Evolutionary conservation across 2,797 vertebrate genomes (phyloP).

Genomic region (Hydrolagus colliei): DNA sequence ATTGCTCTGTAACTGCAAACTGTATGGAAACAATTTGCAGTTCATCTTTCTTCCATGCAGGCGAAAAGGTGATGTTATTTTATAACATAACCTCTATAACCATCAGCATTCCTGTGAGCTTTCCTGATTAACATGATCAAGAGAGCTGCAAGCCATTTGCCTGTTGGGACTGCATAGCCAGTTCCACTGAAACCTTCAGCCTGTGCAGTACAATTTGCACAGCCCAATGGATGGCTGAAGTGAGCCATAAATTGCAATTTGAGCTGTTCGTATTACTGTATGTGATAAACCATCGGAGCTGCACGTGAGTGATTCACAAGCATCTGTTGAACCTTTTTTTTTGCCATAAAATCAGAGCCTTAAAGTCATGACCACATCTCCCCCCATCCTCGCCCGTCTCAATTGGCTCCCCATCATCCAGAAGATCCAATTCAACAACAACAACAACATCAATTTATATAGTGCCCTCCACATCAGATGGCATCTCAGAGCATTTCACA

Average conservation of each 20-base stretch:
- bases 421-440: too few species aligned
- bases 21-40: not conserved
- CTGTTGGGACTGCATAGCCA: conserved; percentile 9
- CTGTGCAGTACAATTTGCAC: not conserved
- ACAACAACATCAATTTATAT: too few species aligned
- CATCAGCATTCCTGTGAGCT: not conserved
- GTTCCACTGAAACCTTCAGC: not conserved
- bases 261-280: not conserved
- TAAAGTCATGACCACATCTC: too few species aligned
- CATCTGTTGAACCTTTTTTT: not conserved
- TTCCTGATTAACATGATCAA: conserved; percentile 1
- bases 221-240: conserved; percentile 17
- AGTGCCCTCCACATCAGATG: too few species aligned
- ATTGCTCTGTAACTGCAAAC: not conserved
- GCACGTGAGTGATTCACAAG: not conserved
- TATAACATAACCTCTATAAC: not conserved
- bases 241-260: conserved; percentile 8
- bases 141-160: not conserved
- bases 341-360: too few species aligned
- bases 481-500: too few species aligned
- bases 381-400: too few species aligned
- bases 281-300: not conserved
- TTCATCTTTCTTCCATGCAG: not conserved
- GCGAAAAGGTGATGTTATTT: conserved; percentile 4
- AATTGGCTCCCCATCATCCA: too few species aligned